Percentiles rank a stretch among this genome's conserved stretches.
These are phyloP conservation scores for Cervus canadensis DNA, from an alignment of 2,113 vertebrate genomes.

Conservation along the genomic window DNA sequence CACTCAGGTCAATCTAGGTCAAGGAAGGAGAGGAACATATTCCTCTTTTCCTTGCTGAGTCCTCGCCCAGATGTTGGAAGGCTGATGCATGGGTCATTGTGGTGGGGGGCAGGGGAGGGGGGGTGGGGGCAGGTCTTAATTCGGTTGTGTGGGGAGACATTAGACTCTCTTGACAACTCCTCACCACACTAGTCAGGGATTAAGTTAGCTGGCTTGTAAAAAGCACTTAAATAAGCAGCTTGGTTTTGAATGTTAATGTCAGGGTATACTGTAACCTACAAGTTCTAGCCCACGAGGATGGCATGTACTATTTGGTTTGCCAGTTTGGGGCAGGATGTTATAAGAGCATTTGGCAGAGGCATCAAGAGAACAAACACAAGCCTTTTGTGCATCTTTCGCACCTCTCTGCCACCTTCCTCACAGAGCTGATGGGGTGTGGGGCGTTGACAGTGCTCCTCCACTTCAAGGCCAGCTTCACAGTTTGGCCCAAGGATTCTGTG, in stretches of 20 bases:
- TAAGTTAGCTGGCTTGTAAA: not conserved
- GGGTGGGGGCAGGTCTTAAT: not conserved
- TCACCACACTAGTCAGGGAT: not conserved
- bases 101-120: too few relatives aligned
- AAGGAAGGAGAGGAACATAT: not conserved
- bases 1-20: not conserved
- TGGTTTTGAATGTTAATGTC: constrained; percentile 13
- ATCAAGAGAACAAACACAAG: not conserved
- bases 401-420: not conserved
- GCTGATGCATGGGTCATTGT: not conserved
- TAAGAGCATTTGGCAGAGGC: not conserved
- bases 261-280: not conserved
- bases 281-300: not conserved
- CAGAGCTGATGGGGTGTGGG: not conserved
- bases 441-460: not conserved
- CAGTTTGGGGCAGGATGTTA: not conserved
- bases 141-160: not conserved
- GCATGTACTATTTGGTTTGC: not conserved
- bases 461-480: not conserved
- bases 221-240: not conserved
- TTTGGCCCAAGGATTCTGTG: not conserved
- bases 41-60: not conserved
- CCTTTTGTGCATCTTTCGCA: not conserved
- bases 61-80: not conserved
- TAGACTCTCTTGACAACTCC: not conserved